These are phyloP conservation scores for Autographa gamma DNA, from an alignment of 2,888 invertebrate species.

Conservation along the genomic window DNA sequence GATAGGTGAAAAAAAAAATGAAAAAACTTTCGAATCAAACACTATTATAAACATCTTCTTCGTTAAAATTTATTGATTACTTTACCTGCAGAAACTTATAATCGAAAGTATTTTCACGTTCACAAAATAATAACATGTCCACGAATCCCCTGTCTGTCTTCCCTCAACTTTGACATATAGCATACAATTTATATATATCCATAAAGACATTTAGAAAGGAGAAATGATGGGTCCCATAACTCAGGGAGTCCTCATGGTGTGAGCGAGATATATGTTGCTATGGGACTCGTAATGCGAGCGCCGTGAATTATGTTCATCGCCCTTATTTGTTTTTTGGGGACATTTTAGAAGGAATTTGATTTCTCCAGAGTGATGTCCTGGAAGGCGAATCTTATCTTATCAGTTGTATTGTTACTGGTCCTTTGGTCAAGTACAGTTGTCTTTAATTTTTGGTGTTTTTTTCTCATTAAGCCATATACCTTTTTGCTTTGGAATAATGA, in stretches of 20 bases:
- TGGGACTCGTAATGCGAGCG: constrained; percentile 55
- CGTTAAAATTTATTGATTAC: too few species aligned
- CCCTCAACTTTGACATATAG: constrained; percentile 44
- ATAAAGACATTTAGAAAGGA: constrained; percentile 71
- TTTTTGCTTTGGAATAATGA: neutral
- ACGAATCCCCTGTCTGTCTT: neutral
- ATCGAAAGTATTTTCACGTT: neutral
- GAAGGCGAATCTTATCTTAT: constrained; percentile 7
- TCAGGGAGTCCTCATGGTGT: constrained; percentile 64
- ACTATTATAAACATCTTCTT: too few species aligned
- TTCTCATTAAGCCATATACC: too few species aligned
- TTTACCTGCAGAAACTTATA: too few species aligned
- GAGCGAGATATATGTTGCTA: constrained; percentile 61
- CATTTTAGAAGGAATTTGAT: constrained; percentile 44
- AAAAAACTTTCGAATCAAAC: too few species aligned
- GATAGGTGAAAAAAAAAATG: too few species aligned
- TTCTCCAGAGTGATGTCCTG: constrained; percentile 39
- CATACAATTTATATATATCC: constrained; percentile 64
- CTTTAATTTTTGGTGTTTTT: too few species aligned
- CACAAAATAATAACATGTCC: neutral
- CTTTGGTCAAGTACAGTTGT: constrained; percentile 2
- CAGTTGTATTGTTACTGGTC: constrained; percentile 11
- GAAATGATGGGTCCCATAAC: constrained; percentile 67
- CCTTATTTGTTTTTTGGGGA: constrained; percentile 50
- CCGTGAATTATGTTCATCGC: constrained; percentile 48